phyloP scores from a whole-genome alignment of 2,113 vertebrate species.

The Rhadina sibilatrix region DNA sequence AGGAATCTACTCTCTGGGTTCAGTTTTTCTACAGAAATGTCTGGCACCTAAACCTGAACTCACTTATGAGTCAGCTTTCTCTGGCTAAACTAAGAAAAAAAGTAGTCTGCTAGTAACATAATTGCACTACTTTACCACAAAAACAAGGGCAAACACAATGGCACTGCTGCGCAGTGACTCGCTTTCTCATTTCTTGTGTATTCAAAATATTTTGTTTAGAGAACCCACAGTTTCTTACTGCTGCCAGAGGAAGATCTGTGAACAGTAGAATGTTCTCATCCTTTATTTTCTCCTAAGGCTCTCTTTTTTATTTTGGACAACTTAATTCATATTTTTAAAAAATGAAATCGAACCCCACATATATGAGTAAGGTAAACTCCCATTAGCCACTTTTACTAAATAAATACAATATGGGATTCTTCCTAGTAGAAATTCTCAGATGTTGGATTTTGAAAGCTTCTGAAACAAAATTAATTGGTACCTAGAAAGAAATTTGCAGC shows the following conservation, averaged over 20 bases:
- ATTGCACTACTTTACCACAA: background rate
- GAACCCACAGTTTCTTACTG: background rate
- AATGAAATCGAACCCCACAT: background rate
- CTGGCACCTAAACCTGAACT: background rate
- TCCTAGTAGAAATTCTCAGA: background rate
- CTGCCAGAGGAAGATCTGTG: background rate
- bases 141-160: background rate
- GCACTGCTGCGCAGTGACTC: background rate
- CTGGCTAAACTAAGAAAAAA: background rate
- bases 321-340: background rate
- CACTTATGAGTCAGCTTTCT: background rate
- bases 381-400: background rate
- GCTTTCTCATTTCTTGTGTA: background rate
- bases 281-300: background rate
- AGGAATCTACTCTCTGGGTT: background rate
- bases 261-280: background rate
- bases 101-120: background rate
- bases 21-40: background rate
- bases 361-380: background rate
- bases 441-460: background rate
- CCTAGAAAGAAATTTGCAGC: background rate
- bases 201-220: background rate
- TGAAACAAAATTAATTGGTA: background rate
- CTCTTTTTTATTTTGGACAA: background rate
- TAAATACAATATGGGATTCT: background rate